Conservation (phyloP, 2,888 invertebrate genomes). For the Cryptus viduatorius region DNA sequence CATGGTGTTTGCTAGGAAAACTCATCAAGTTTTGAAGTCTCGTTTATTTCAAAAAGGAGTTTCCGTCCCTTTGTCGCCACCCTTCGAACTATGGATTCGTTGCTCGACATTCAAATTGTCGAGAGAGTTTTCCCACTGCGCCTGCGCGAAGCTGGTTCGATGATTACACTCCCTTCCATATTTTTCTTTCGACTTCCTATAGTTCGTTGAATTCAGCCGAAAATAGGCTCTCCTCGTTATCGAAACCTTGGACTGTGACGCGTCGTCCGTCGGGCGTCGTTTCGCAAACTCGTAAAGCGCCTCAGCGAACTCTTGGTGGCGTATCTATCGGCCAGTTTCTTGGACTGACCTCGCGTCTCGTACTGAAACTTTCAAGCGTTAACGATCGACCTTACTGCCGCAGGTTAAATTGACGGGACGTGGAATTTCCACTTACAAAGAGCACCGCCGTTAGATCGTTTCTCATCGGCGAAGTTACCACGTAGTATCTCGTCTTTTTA, state of each 20-base stretch:
- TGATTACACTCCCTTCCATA: background rate
- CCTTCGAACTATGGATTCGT: too few species aligned
- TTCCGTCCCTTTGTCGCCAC: too few species aligned
- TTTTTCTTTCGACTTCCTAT: background rate
- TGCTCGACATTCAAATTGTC: too few species aligned
- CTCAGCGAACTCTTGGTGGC: conserved; percentile 5
- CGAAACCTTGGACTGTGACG: conserved; percentile 40
- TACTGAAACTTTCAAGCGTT: conserved; percentile 54
- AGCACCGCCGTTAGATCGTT: conserved; percentile 41
- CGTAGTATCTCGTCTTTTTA: conserved; percentile 16
- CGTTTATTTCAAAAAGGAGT: too few species aligned
- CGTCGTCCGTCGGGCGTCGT: conserved; percentile 48
- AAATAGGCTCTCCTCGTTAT: conserved; percentile 57
- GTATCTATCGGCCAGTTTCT: conserved; percentile 34
- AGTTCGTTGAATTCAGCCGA: conserved; percentile 15
- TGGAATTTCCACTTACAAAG: conserved; percentile 50
- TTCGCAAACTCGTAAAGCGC: conserved; percentile 52
- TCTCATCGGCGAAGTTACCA: conserved; percentile 33
- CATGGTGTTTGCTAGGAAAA: too few species aligned
- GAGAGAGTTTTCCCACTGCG: too few species aligned
- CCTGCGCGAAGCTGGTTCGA: too few species aligned
- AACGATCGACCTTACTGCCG: conserved; percentile 46
- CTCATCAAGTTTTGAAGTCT: too few species aligned
- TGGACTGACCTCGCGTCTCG: conserved; percentile 29
- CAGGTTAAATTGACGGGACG: conserved; percentile 39